These are phyloP conservation scores for Conistra vaccinii DNA, from an alignment of 2,888 invertebrate species.

Conservation along the genomic window DNA sequence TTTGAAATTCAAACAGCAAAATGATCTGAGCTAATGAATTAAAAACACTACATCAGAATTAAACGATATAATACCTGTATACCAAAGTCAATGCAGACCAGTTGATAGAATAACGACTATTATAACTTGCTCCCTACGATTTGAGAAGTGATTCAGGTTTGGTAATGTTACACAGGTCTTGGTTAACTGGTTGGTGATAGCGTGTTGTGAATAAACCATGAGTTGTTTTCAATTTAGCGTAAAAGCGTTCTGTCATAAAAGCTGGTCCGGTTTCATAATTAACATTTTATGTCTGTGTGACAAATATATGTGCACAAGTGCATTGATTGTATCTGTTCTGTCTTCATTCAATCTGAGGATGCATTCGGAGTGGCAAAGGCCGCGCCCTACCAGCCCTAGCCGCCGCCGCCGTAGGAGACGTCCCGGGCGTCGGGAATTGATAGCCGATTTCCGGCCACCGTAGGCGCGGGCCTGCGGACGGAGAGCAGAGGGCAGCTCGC, in stretches of 20 bases:
- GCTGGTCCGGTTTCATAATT: conserved; percentile 83
- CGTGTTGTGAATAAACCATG: conserved; percentile 89
- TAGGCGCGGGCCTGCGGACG: no score
- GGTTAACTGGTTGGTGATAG: conserved; percentile 77
- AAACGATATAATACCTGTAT: conserved; percentile 67
- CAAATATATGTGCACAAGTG: conserved; percentile 70
- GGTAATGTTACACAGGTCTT: conserved; percentile 76
- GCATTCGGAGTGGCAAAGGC: no score
- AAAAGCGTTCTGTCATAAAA: conserved; percentile 89
- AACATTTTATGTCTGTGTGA: conserved; percentile 82
- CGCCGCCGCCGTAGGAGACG: no score
- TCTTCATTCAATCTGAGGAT: conserved; percentile 49
- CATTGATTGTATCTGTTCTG: conserved; percentile 65
- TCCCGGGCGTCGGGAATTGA: no score
- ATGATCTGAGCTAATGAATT: conserved; percentile 73
- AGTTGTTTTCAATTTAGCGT: conserved; percentile 90
- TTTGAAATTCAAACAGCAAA: conserved; percentile 47
- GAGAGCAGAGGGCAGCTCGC: no score
- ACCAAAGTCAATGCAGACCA: conserved; percentile 71
- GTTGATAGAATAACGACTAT: conserved; percentile 71
- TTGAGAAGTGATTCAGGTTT: conserved; percentile 63
- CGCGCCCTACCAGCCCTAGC: no score
- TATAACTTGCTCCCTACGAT: conserved; percentile 68
- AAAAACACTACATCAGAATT: conserved; percentile 77
- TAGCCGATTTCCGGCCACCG: no score